Evolutionary conservation across 2,113 vertebrate species (phyloP).

Genomic region (Oryzias melastigma): DNA sequence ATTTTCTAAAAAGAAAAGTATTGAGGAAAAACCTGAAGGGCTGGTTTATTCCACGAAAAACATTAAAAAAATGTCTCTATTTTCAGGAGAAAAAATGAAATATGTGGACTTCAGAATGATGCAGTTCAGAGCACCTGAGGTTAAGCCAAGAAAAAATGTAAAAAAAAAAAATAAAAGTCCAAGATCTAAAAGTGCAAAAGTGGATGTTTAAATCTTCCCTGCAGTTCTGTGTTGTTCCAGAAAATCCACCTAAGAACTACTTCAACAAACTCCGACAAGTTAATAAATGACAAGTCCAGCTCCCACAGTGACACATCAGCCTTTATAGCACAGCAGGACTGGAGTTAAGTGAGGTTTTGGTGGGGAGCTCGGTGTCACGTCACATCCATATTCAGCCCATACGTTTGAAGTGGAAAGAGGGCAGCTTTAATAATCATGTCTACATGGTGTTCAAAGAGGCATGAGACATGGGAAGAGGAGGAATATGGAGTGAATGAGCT

Average conservation of each 20-base stretch:
- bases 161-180: not conserved
- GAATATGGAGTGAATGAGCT: slow-evolving; percentile 61
- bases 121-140: slow-evolving; percentile 14
- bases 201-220: slow-evolving; percentile 4
- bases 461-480: slow-evolving; percentile 56
- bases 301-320: slow-evolving; percentile 24
- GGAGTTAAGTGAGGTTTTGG: slow-evolving; percentile 15
- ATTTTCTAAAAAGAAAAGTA: too few species aligned
- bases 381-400: slow-evolving; percentile 68
- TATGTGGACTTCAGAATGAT: not conserved
- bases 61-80: slow-evolving; percentile 14
- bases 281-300: slow-evolving; percentile 22
- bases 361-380: slow-evolving; percentile 42
- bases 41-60: not conserved
- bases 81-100: not conserved
- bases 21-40: too few species aligned
- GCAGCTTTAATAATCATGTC: slow-evolving; percentile 66
- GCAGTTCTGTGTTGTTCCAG: slow-evolving; percentile 9
- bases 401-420: slow-evolving; percentile 68
- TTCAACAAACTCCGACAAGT: slow-evolving; percentile 21
- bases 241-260: slow-evolving; percentile 12
- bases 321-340: slow-evolving; percentile 22
- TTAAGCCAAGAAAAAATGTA: not conserved
- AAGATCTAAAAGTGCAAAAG: not conserved
- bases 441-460: slow-evolving; percentile 70